A percentile compares a stretch with the other conserved stretches of the same genome.
Evolutionary conservation across 2,888 invertebrate genomes (phyloP).

Genomic region (Tubiluchus corallicola): DNA sequence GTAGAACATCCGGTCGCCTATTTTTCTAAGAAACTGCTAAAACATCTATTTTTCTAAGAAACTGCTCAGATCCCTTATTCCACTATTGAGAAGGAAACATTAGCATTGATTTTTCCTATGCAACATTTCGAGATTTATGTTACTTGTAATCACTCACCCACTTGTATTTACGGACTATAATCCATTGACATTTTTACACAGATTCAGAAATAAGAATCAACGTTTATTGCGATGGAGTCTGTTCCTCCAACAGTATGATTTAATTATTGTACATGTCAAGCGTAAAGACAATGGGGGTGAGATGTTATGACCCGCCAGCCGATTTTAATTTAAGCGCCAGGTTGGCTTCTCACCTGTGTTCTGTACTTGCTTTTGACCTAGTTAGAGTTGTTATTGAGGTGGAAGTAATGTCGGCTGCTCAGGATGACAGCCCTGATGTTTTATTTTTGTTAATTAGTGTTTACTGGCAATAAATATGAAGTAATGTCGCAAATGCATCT

Average conservation of each 20-base stretch:
- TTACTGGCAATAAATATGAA: too few species aligned
- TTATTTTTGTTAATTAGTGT: too few species aligned
- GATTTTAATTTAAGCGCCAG: too few species aligned
- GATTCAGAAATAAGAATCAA: constrained; percentile 13
- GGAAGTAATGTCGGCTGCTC: too few species aligned
- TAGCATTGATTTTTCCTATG: constrained; percentile 8
- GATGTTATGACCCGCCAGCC: too few species aligned
- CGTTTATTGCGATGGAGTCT: constrained; percentile 13
- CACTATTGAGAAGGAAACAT: constrained; percentile 10
- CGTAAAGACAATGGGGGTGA: constrained; percentile 11
- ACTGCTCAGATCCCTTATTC: constrained; percentile 13
- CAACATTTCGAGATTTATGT: constrained; percentile 11
- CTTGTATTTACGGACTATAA: constrained; percentile 15
- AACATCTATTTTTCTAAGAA: constrained; percentile 10
- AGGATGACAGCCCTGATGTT: too few species aligned
- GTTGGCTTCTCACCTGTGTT: too few species aligned
- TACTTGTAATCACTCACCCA: constrained; percentile 4
- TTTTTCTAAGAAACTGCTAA: constrained; percentile 11
- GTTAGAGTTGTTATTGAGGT: too few species aligned
- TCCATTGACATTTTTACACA: constrained; percentile 13
- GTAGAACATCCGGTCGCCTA: constrained; percentile 13
- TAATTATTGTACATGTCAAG: constrained; percentile 12
- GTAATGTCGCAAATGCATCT: too few species aligned
- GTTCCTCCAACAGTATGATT: constrained; percentile 12
- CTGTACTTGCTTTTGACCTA: too few species aligned